phyloP scores from a whole-genome alignment of 2,113 vertebrate genomes.

The Heterocephalus glaber region DNA sequence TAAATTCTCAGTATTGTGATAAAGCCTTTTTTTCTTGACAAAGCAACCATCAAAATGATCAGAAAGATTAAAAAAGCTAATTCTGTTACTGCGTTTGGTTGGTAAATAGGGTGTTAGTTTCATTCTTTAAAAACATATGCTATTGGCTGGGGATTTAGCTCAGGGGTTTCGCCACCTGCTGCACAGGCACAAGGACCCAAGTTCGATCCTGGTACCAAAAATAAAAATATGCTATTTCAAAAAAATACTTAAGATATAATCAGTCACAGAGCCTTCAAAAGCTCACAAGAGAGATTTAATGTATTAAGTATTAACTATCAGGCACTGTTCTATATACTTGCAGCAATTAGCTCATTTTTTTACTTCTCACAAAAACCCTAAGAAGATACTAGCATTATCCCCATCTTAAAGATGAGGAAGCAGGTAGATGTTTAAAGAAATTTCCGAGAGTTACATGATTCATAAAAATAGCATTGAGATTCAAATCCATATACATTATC shows the following conservation, averaged over 20 bases:
- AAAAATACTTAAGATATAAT: constrained; percentile 11
- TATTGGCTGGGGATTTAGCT: no score
- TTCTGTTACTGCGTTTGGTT: constrained; percentile 1
- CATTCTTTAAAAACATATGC: not conserved
- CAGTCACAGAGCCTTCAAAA: not conserved
- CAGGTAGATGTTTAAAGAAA: not conserved
- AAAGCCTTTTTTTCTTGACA: constrained; percentile 8
- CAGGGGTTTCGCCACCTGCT: no score
- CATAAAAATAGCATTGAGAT: not conserved
- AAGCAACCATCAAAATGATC: not conserved
- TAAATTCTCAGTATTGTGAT: not conserved
- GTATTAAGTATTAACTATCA: not conserved
- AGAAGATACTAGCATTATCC: not conserved
- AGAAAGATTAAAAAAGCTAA: not conserved
- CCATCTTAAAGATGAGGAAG: not conserved
- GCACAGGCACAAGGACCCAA: no score
- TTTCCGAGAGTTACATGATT: not conserved
- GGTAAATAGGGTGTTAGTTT: not conserved
- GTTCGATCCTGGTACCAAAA: no score
- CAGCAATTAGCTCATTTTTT: not conserved
- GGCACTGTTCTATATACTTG: not conserved
- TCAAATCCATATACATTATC: not conserved
- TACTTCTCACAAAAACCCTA: not conserved
- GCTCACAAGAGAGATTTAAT: not conserved
- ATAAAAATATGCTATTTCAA: not conserved